Evolutionary conservation across 2,113 vertebrate species (phyloP).

Genomic region (Corydoras maculifer): DNA sequence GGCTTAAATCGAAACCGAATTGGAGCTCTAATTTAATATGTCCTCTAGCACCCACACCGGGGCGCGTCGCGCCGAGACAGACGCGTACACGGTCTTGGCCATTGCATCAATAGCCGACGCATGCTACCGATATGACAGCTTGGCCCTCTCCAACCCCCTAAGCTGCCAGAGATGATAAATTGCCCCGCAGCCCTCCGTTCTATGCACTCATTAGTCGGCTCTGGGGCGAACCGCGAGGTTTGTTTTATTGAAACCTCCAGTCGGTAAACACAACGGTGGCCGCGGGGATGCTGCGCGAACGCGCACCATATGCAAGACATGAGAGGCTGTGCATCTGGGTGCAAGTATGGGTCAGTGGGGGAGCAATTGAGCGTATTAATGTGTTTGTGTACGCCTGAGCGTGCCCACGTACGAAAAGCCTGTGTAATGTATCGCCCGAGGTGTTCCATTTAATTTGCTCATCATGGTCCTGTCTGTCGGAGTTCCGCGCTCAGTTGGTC

Average conservation of each 20-base stretch:
- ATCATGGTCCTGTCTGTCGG: conserved; percentile 49
- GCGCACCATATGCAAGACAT: conserved; percentile 2
- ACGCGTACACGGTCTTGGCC: background rate
- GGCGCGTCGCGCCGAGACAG: background rate
- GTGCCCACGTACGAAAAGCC: conserved; percentile 33
- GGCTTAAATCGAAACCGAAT: conserved; percentile 26
- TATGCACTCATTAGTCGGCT: conserved; percentile 23
- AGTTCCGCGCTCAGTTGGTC: conserved; percentile 43
- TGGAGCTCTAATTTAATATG: conserved; percentile 32
- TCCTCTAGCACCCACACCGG: conserved; percentile 23
- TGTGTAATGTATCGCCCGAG: conserved; percentile 39
- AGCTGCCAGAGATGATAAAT: conserved; percentile 43
- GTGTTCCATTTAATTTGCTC: conserved; percentile 52
- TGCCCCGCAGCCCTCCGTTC: conserved; percentile 23
- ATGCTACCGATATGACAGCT: conserved; percentile 30
- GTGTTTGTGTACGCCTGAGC: conserved; percentile 12
- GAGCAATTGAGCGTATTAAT: conserved; percentile 24
- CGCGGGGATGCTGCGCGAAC: background rate
- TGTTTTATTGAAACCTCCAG: conserved; percentile 46
- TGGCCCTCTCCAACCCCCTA: conserved; percentile 22
- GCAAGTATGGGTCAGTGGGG: conserved; percentile 33
- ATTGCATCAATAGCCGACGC: conserved; percentile 8
- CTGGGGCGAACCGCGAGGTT: conserved; percentile 22
- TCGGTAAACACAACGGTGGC: conserved; percentile 28
- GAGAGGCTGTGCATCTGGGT: conserved; percentile 34